These are phyloP conservation scores for Aplodontia rufa DNA, from an alignment of 2,113 vertebrate species.

Conservation along the genomic window DNA sequence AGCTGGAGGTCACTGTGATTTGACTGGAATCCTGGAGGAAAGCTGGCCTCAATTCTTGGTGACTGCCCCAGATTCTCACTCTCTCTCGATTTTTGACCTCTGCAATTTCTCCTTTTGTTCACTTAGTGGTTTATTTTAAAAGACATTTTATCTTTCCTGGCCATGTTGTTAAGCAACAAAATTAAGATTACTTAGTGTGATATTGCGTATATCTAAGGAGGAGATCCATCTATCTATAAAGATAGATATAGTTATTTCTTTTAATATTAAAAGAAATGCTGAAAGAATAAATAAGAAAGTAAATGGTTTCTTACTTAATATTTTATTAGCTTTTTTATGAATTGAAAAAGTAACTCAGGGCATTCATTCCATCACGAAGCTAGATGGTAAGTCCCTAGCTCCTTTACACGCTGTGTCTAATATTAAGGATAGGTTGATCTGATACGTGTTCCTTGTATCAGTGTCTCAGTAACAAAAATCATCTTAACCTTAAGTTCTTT, in stretches of 20 bases:
- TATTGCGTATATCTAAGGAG: neutral
- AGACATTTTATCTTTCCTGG: neutral
- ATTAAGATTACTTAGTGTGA: neutral
- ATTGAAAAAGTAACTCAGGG: neutral
- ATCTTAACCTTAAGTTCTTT: constrained; percentile 23
- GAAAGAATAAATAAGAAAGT: neutral
- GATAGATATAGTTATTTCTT: too few relatives aligned
- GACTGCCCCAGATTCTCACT: neutral
- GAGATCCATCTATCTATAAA: too few relatives aligned
- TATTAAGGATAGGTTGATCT: neutral
- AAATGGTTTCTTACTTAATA: neutral
- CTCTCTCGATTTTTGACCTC: neutral
- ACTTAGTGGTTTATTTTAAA: neutral
- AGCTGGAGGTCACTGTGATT: neutral
- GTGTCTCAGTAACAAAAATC: neutral
- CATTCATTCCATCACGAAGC: neutral
- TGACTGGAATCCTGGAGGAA: neutral
- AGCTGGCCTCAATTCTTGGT: neutral
- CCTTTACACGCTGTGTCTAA: neutral
- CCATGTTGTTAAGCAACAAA: neutral
- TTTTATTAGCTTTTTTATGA: neutral
- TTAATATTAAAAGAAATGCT: neutral
- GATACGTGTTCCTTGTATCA: neutral
- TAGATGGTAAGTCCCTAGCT: neutral
- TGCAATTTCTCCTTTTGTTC: neutral